Base-by-base conservation (phyloP, 2,888 invertebrate genomes). In the Melanotus villosus region DNA sequence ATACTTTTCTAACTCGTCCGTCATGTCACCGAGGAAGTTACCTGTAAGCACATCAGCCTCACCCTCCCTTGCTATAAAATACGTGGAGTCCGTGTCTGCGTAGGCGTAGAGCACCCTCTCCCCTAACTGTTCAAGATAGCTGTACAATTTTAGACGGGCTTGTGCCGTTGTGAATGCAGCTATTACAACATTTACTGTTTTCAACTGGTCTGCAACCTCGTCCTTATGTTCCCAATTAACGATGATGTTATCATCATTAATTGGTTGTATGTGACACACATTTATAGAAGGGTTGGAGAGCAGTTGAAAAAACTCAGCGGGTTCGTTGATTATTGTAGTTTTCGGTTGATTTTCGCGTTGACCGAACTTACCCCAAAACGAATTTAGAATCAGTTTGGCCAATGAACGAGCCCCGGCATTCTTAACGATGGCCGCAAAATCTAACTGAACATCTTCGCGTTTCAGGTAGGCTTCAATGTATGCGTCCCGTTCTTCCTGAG, bases 1-100 rank as follows among this genome's bases (percentile, higher is more conserved):
- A 56, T 79, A 76, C 5, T 69, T 65, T 0, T 36, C 36, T 12
- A 83, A 57, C 66, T 83, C 83, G 68, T 83, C 78, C 0, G 82
- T 84, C 70, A 83, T 67, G 50, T 84, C 80, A 0, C 81, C 64
- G 5, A 56, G 26, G 10, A 60, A 65, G 14, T 76, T 75, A 9
- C 74, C 18, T 14, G 21, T 45, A 10, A 2, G 19, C 4, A 10
- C 1, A 6, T 79, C 58, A 77, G 76, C 14, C 81, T 82, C 0
- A 73, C 56, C 6, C 72, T 68, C 6, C 78, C 83, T 82, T 0
- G 84, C 14, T 5, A 19, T n/a, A 9, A 19, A 5, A 19, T 19
- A 5, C 10, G 19, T 19, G 2, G 1, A 5, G n/a, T 45, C 41
- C 6, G 41, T 41, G 16, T 41, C 16, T n/a, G n/a, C n/a, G n/a